These are phyloP conservation scores for Celastrina argiolus DNA, from an alignment of 2,888 invertebrate species.

Conservation along the genomic window DNA sequence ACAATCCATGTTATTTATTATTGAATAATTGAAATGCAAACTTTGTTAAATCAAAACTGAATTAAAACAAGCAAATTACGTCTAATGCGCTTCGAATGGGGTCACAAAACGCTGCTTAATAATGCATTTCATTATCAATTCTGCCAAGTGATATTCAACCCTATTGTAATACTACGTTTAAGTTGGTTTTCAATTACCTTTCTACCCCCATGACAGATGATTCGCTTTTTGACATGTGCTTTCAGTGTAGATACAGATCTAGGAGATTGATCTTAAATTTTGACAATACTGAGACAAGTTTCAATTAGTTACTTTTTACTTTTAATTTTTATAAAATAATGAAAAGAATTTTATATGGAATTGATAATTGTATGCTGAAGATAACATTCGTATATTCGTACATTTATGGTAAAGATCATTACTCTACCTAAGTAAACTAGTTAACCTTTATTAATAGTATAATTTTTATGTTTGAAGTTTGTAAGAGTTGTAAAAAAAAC, in stretches of 20 bases:
- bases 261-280: conserved; percentile 56
- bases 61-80: conserved; percentile 74
- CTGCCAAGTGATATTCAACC: conserved; percentile 28
- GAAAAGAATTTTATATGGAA: no score
- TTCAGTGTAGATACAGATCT: conserved; percentile 53
- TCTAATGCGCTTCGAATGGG: conserved; percentile 67
- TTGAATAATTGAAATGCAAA: conserved; percentile 66
- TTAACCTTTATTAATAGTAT: no score
- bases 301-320: conserved; percentile 17
- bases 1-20: conserved; percentile 34
- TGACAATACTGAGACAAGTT: conserved; percentile 32
- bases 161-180: conserved; percentile 12
- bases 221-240: conserved; percentile 53
- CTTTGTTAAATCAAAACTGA: conserved; percentile 71
- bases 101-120: conserved; percentile 67
- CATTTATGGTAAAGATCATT: no score
- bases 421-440: no score
- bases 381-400: no score
- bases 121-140: conserved; percentile 56
- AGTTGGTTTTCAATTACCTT: conserved; percentile 22
- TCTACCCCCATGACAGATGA: conserved; percentile 55
- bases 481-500: no score
- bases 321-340: neutral
- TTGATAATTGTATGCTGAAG: no score
- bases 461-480: no score